phyloP scores from a whole-genome alignment of 2,113 vertebrate species.

The Rynchops niger region DNA sequence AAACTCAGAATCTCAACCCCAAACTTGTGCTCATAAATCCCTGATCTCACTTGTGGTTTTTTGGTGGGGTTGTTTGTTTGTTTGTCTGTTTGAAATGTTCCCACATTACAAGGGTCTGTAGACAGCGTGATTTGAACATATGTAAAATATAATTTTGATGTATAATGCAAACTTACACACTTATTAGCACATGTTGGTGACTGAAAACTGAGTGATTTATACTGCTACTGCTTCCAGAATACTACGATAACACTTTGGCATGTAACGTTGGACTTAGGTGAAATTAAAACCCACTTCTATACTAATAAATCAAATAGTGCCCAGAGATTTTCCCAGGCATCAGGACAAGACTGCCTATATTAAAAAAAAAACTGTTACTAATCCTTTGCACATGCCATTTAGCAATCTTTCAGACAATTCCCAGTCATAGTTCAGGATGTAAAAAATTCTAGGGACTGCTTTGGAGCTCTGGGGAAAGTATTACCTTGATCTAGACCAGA shows the following conservation, averaged over 20 bases:
- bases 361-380: not conserved
- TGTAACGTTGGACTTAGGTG: not conserved
- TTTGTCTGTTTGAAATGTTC: not conserved
- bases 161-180: not conserved
- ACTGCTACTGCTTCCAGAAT: not conserved
- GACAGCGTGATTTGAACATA: not conserved
- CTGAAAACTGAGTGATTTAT: not conserved
- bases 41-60: not conserved
- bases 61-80: not conserved
- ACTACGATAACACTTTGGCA: not conserved
- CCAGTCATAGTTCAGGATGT: not conserved
- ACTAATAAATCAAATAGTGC: not conserved
- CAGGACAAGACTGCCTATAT: not conserved
- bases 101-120: not conserved
- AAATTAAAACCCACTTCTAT: not conserved
- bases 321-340: not conserved
- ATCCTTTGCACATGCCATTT: not conserved
- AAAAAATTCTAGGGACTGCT: not conserved
- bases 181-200: not conserved
- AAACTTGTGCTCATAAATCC: not conserved
- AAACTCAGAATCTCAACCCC: not conserved
- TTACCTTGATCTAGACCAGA: not conserved
- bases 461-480: not conserved
- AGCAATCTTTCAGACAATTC: not conserved
- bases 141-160: not conserved